phyloP scores from a whole-genome alignment of 2,797 vertebrate genomes.

The Huso huso region DNA sequence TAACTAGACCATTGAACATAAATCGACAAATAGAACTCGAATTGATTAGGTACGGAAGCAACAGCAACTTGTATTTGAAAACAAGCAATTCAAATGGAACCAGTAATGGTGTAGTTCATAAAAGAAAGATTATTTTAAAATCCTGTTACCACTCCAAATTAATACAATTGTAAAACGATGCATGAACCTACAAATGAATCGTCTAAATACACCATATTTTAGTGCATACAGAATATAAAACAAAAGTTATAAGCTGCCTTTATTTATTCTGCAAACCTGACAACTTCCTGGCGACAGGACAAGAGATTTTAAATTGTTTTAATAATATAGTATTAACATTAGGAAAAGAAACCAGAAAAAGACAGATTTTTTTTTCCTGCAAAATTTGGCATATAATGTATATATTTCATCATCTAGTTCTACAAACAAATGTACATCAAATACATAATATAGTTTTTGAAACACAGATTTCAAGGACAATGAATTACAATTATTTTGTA shows the following conservation, averaged over 20 bases:
- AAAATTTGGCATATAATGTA: constrained; percentile 66
- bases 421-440: constrained; percentile 78
- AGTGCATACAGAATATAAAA: constrained; percentile 22
- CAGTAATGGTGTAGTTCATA: no score
- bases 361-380: constrained; percentile 39
- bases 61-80: no score
- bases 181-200: not conserved
- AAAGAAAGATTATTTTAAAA: no score
- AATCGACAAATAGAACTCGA: no score
- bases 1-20: no score
- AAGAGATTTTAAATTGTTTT: constrained; percentile 52
- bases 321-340: constrained; percentile 43
- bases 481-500: constrained; percentile 40
- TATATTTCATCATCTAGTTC: constrained; percentile 69
- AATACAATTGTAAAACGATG: no score
- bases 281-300: not conserved
- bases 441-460: constrained; percentile 56
- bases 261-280: constrained; percentile 31
- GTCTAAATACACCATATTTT: constrained; percentile 12
- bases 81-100: no score
- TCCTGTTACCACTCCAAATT: no score
- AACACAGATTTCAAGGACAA: constrained; percentile 64
- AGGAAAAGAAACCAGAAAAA: constrained; percentile 37
- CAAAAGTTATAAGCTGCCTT: constrained; percentile 30
- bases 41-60: no score